Evolutionary conservation across 2,888 invertebrate genomes (phyloP).

Genomic region (Drosophila sordidapex): DNA sequence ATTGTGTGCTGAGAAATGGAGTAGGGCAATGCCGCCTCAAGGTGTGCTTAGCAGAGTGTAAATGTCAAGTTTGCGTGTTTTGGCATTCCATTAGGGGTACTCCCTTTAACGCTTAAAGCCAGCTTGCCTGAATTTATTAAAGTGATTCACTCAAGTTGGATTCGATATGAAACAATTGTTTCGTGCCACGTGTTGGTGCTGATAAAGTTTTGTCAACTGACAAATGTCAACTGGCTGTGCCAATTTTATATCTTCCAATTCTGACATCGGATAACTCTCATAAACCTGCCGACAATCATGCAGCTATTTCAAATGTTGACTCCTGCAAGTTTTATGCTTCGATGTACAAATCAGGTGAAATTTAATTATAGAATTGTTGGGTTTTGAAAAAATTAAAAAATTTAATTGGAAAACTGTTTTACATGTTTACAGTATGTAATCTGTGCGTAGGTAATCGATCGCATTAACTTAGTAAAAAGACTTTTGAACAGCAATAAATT

Average conservation of each 20-base stretch:
- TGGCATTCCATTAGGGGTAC: conserved; percentile 94
- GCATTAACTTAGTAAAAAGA: not conserved
- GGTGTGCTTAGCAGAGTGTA: conserved; percentile 89
- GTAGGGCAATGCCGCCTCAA: conserved; percentile 90
- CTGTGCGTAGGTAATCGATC: not conserved
- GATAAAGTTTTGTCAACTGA: not conserved
- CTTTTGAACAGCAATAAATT: not conserved
- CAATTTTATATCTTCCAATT: not conserved
- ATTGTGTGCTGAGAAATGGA: conserved; percentile 42
- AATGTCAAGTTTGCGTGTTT: conserved; percentile 27
- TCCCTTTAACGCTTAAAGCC: conserved; percentile 91
- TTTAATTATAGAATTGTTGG: not conserved
- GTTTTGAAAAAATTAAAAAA: not conserved
- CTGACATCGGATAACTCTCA: not conserved
- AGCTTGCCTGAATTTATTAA: conserved; percentile 91
- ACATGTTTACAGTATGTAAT: not conserved
- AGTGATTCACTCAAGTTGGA: conserved; percentile 98
- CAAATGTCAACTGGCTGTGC: conserved; percentile 36
- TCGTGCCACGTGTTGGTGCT: conserved; percentile 87
- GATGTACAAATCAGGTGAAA: not conserved
- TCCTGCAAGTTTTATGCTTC: not conserved
- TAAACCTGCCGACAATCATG: not conserved
- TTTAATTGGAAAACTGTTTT: not conserved
- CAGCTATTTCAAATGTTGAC: not conserved
- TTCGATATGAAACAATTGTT: conserved; percentile 91